Conservation (phyloP, 2,113 vertebrate genomes). For the Hypocryptadius cinnamomeus region DNA sequence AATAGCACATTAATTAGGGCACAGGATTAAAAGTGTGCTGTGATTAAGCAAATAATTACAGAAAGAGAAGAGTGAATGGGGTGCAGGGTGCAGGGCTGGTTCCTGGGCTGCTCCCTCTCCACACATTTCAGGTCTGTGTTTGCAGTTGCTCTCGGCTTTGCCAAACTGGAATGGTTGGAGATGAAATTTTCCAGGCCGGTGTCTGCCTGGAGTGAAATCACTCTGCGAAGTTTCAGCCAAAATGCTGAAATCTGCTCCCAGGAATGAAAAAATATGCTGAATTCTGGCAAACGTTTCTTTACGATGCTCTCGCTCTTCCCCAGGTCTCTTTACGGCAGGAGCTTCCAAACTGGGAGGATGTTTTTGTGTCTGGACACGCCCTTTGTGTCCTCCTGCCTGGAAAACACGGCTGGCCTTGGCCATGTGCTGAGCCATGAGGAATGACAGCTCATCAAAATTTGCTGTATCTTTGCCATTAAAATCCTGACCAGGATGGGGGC, state of each 20-base stretch:
- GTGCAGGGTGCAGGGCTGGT: background rate
- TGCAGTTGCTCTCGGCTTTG: background rate
- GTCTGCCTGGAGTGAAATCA: background rate
- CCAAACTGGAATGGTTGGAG: conserved; percentile 26
- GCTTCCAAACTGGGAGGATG: background rate
- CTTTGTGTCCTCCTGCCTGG: background rate
- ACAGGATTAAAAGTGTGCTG: conserved; percentile 37
- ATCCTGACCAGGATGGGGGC: background rate
- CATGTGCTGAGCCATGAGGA: background rate
- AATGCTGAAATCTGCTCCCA: conserved; percentile 20
- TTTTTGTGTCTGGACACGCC: background rate
- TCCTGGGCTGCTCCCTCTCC: background rate
- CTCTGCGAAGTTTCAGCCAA: background rate
- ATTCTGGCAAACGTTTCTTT: background rate
- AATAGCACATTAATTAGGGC: conserved; percentile 47
- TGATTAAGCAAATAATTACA: conserved; percentile 60
- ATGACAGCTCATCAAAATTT: background rate
- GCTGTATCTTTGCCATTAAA: background rate
- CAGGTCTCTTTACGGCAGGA: background rate
- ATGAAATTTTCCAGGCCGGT: background rate
- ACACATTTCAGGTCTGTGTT: background rate
- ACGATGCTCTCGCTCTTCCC: rapidly evolving
- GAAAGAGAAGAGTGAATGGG: conserved; percentile 36
- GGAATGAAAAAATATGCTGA: background rate
- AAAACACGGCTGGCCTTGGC: background rate